A percentile compares a stretch with the other conserved stretches of the same genome.
Evolutionary conservation across 2,888 invertebrate genomes (phyloP).

Genomic region (Lymantria monacha): DNA sequence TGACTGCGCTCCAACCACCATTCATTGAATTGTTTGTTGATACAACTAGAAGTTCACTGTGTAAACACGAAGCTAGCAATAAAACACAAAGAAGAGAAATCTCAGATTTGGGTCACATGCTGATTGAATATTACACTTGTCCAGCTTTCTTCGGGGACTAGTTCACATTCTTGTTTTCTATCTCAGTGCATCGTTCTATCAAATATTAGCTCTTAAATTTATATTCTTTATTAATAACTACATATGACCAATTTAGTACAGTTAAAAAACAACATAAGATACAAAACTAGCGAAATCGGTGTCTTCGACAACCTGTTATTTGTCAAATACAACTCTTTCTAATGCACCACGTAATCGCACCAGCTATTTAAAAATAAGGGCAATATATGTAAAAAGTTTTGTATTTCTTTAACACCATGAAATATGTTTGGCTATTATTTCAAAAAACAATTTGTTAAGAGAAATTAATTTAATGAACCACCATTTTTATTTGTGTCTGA

Average conservation of each 20-base stretch:
- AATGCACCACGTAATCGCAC: conserved; percentile 65
- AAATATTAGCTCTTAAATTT: conserved; percentile 11
- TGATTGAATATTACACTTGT: conserved; percentile 65
- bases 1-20: conserved; percentile 23
- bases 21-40: conserved; percentile 17
- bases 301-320: conserved; percentile 81
- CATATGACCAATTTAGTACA: conserved; percentile 36
- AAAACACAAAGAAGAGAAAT: conserved; percentile 76
- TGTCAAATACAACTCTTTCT: conserved; percentile 70
- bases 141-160: conserved; percentile 45
- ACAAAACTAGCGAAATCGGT: conserved; percentile 75
- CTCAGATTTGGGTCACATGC: conserved; percentile 81
- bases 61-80: conserved; percentile 42
- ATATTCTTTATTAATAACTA: conserved; percentile 25
- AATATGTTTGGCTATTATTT: conserved; percentile 44
- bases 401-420: conserved; percentile 38
- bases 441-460: conserved; percentile 58
- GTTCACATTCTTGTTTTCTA: conserved; percentile 19
- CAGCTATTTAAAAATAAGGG: conserved; percentile 42
- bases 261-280: conserved; percentile 61
- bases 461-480: conserved; percentile 71
- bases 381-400: conserved; percentile 43
- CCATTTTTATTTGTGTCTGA: conserved; percentile 80
- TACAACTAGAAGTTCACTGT: conserved; percentile 24
- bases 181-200: conserved; percentile 10